These are phyloP conservation scores for Junco hyemalis DNA, from an alignment of 2,113 vertebrate genomes.

Conservation along the genomic window DNA sequence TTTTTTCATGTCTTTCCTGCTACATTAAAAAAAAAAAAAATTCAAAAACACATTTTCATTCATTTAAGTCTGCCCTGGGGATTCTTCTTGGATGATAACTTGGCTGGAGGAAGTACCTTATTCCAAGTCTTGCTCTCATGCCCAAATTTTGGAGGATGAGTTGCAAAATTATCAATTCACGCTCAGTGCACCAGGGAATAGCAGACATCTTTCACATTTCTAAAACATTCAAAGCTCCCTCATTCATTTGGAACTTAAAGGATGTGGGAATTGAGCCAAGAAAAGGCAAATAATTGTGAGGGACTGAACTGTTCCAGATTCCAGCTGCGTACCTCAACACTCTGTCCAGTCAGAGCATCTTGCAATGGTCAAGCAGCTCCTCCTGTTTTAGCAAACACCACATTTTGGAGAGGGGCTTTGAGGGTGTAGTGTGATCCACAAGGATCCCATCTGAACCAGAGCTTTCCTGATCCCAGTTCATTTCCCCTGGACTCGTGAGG, in stretches of 20 bases:
- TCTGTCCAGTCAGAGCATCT: background rate
- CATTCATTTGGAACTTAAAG: background rate
- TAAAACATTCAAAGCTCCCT: background rate
- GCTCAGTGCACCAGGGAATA: background rate
- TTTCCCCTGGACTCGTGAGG: background rate
- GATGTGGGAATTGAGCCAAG: background rate
- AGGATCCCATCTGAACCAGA: background rate
- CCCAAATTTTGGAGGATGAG: background rate
- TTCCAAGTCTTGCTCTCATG: background rate
- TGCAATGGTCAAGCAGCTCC: background rate
- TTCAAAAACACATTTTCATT: background rate
- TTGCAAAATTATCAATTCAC: background rate
- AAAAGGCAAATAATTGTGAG: background rate
- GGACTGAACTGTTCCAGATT: background rate
- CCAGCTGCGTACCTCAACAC: background rate
- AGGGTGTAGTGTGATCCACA: background rate
- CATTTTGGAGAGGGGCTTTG: background rate
- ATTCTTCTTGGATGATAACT: constrained; percentile 1
- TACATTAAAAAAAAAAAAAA: accelerated
- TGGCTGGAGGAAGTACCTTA: background rate
- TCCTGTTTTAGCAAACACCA: background rate
- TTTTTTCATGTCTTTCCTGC: background rate
- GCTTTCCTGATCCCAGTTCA: background rate
- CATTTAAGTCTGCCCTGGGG: background rate
- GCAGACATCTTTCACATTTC: background rate